Percentiles rank a stretch among this genome's conserved stretches.
phyloP scores from a whole-genome alignment of 2,113 vertebrate species.

The Hippolais icterina region DNA sequence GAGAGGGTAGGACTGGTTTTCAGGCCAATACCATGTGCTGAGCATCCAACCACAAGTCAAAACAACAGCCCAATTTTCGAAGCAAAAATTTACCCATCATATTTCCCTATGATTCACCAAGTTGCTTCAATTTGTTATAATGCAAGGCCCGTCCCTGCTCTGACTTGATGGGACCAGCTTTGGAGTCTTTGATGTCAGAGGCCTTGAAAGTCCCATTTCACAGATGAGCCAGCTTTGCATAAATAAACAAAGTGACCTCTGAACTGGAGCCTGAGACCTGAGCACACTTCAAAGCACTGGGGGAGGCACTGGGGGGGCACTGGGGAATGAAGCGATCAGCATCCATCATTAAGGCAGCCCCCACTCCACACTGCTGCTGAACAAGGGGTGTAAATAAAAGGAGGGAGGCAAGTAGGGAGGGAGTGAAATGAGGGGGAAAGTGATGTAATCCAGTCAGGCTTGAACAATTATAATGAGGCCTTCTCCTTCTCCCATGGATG shows the following conservation, averaged over 20 bases:
- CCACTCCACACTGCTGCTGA: neutral
- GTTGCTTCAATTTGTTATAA: constrained; percentile 58
- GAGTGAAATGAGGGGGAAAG: constrained; percentile 64
- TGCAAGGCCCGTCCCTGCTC: constrained; percentile 52
- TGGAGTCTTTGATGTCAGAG: constrained; percentile 70
- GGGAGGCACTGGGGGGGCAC: neutral
- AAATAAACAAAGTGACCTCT: constrained; percentile 78
- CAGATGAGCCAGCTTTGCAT: constrained; percentile 78
- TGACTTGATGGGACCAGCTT: constrained; percentile 63
- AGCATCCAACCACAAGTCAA: neutral
- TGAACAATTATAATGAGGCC: constrained; percentile 56
- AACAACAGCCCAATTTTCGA: neutral
- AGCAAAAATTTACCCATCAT: neutral
- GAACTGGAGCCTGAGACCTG: constrained; percentile 72
- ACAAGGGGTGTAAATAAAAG: constrained; percentile 53
- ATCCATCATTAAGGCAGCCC: constrained; percentile 65
- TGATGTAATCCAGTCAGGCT: constrained; percentile 70
- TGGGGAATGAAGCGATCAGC: constrained; percentile 68
- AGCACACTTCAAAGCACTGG: constrained; percentile 73
- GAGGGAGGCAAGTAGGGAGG: constrained; percentile 1
- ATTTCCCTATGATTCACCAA: constrained; percentile 18
- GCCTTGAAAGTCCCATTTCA: constrained; percentile 73
- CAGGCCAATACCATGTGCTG: neutral
- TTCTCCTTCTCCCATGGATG: constrained; percentile 38
- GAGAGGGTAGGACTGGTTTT: neutral